Base-by-base conservation (phyloP, 1,140 invertebrate species). In the Dendrolimus punctatus region DNA sequence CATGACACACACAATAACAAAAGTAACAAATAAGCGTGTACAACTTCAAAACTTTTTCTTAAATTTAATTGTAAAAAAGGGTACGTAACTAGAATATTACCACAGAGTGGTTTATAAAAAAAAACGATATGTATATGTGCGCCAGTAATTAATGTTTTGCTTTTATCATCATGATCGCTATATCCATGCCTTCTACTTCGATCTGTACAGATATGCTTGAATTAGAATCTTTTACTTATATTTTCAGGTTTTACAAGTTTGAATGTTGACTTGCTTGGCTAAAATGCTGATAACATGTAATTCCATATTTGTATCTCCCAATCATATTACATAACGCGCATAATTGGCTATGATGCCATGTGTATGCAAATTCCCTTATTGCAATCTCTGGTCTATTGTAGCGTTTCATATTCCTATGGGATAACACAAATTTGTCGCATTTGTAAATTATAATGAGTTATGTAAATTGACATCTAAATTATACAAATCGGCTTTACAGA, bases 301-400 rank as follows among this genome's bases (percentile, higher is more conserved):
- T 39, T 46, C 50, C 38, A 40, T 39, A 46, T 47, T 6, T 9
- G 46, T 46, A 38, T 51, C 40, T 46, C 40, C 50, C 51, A 61
- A 61, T 57, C 53, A 58, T 39, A 52, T 51, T 49, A 58, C 46
- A 49, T 50, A 49, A 48, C 49, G 10, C 10, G 39, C 49, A 49
- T 57, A 57, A 57, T 49, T 46, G 51, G 7, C 47, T 40, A 23
- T 23, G 23, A 42, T 40, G 41, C 55, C 44, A 53, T 66, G 57
- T 58, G 56, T 66, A 65, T 68, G 67, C 60, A 68, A 71, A 72
- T 70, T 62, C 42, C 51, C 56, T 44, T 70, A 70, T 70, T 68
- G 63, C 65, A 61, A 51, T 64, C 68, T 66, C 58, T 58, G 57
- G 49, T 54, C 64, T 60, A 68, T 64, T 72, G 58, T 59, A 49